Percentiles rank a stretch among this genome's conserved stretches.
Evolutionary conservation across 2,113 vertebrate species (phyloP).

Genomic region (Cyanocitta stelleri): DNA sequence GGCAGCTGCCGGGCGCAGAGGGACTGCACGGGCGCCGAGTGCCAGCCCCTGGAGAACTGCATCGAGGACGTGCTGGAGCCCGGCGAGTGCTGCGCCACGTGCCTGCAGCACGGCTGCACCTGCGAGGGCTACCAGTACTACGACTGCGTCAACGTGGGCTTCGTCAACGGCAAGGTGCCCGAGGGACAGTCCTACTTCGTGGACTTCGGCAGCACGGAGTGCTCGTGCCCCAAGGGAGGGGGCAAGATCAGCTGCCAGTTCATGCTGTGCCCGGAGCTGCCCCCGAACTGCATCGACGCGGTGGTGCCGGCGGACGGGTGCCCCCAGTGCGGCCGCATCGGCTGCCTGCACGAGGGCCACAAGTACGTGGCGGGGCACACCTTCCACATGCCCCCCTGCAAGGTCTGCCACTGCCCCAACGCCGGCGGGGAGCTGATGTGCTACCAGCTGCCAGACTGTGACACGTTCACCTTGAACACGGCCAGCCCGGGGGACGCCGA

Average conservation of each 20-base stretch:
- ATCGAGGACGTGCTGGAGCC: constrained; percentile 84
- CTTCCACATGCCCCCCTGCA: constrained; percentile 82
- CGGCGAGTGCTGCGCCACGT: constrained; percentile 81
- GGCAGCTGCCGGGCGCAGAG: constrained; percentile 34
- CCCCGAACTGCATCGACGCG: constrained; percentile 86
- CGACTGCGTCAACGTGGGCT: constrained; percentile 89
- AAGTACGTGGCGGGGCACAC: constrained; percentile 89
- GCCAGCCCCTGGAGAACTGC: constrained; percentile 82
- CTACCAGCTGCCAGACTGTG: constrained; percentile 83
- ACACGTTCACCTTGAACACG: constrained; percentile 6
- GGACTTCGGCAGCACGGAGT: constrained; percentile 95
- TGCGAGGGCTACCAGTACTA: constrained; percentile 97
- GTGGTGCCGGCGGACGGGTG: constrained; percentile 82
- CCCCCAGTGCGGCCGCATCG: constrained; percentile 84
- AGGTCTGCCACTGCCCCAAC: constrained; percentile 88
- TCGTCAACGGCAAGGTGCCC: constrained; percentile 84
- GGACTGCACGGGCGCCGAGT: constrained; percentile 83
- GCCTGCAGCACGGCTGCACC: constrained; percentile 82
- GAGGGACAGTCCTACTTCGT: constrained; percentile 93
- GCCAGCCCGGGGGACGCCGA: constrained; percentile 49
- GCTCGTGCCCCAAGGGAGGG: constrained; percentile 86
- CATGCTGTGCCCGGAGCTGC: constrained; percentile 90
- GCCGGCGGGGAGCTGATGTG: constrained; percentile 87
- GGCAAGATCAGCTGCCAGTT: constrained; percentile 93
- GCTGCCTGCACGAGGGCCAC: constrained; percentile 77